Evolutionary conservation across 2,113 vertebrate genomes (phyloP).

Genomic region (Picathartes gymnocephalus): DNA sequence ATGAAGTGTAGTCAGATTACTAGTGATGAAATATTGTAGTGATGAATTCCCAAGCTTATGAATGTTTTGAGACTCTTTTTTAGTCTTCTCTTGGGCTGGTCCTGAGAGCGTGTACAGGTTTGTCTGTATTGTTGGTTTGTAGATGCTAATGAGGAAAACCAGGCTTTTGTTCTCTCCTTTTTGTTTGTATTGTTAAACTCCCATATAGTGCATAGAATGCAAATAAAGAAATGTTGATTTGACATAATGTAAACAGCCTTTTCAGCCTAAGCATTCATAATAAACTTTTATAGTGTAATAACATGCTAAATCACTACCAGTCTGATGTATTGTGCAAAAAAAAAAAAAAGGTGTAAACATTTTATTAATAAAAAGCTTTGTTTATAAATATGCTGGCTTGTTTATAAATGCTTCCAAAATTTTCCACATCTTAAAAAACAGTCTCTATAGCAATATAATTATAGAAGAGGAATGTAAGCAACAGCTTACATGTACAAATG

Average conservation of each 20-base stretch:
- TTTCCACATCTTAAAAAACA: neutral
- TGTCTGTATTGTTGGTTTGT: conserved; percentile 75
- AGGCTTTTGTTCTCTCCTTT: conserved; percentile 50
- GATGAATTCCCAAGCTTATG: conserved; percentile 58
- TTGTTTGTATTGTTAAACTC: conserved; percentile 40
- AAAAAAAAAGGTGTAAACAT: conserved; percentile 72
- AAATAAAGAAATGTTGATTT: conserved; percentile 49
- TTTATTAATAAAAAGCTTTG: conserved; percentile 86
- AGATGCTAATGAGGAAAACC: conserved; percentile 65
- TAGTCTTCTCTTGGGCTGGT: conserved; percentile 87
- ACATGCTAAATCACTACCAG: conserved; percentile 65
- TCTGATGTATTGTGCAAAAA: conserved; percentile 74
- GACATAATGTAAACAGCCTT: conserved; percentile 50
- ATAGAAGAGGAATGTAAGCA: neutral
- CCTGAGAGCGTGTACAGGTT: conserved; percentile 78
- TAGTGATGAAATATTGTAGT: conserved; percentile 31
- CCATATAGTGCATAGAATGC: conserved; percentile 40
- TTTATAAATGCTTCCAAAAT: conserved; percentile 2
- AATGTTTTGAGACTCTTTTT: conserved; percentile 62
- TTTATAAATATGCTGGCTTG: conserved; percentile 57
- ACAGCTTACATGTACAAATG: neutral
- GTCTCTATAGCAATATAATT: neutral
- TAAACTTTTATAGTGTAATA: conserved; percentile 66
- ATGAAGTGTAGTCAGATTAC: conserved; percentile 36
- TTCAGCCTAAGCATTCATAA: conserved; percentile 60